Evolutionary conservation across 2,888 invertebrate genomes (phyloP).

Genomic region (Dendrolimus houi): DNA sequence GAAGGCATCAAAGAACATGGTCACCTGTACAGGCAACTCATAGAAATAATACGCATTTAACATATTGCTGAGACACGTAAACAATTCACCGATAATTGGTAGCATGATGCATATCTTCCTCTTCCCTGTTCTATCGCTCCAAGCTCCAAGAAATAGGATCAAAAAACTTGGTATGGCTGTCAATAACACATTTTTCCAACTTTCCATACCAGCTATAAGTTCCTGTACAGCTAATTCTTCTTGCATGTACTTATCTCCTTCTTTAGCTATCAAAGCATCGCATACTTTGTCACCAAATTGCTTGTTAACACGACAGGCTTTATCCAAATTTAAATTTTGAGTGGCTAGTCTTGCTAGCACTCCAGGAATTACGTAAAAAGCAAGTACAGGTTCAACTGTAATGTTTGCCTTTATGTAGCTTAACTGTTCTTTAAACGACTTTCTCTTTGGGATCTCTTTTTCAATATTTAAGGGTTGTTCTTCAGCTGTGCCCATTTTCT

Average conservation of each 20-base stretch:
- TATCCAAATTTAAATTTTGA: constrained; percentile 89
- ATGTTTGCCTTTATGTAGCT: constrained; percentile 71
- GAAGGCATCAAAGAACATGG: constrained; percentile 67
- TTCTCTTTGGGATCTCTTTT: constrained; percentile 26
- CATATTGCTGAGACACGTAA: constrained; percentile 64
- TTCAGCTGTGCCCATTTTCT: constrained; percentile 39
- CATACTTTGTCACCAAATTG: constrained; percentile 82
- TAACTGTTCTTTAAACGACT: constrained; percentile 58
- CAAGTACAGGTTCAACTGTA: constrained; percentile 80
- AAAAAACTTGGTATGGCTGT: constrained; percentile 72
- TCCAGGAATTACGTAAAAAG: constrained; percentile 79
- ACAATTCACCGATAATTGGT: constrained; percentile 71
- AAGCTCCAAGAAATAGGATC: constrained; percentile 76
- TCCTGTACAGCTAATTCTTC: constrained; percentile 79
- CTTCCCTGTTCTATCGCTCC: constrained; percentile 76
- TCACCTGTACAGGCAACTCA: constrained; percentile 69
- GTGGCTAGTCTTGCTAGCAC: constrained; percentile 83
- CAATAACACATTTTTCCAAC: constrained; percentile 71
- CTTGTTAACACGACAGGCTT: constrained; percentile 89
- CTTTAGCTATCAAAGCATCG: constrained; percentile 81
- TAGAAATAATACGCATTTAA: constrained; percentile 72
- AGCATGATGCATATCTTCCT: constrained; percentile 75
- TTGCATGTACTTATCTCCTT: constrained; percentile 78
- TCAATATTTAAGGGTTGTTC: constrained; percentile 40
- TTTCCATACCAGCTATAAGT: constrained; percentile 70